Conservation (phyloP, 2,797 vertebrate genomes). For the Hephaestus fuliginosus region DNA sequence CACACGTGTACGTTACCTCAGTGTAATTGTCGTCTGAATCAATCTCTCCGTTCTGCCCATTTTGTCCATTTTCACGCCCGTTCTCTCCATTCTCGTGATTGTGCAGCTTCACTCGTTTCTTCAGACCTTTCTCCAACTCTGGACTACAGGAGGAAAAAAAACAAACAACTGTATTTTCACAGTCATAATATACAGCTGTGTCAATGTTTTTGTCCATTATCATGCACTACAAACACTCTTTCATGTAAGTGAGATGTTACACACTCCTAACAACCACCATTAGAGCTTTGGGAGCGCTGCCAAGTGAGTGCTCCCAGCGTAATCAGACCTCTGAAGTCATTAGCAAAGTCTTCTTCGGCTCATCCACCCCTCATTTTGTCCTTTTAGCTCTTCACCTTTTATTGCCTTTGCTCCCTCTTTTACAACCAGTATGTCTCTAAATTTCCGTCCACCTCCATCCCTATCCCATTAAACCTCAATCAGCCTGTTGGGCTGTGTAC, state of each 20-base stretch:
- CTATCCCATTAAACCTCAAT: constrained; percentile 73
- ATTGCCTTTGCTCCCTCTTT: constrained; percentile 52
- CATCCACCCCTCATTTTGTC: constrained; percentile 33
- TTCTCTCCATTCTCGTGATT: constrained; percentile 84
- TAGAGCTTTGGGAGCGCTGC: constrained; percentile 56
- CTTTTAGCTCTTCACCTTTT: constrained; percentile 55
- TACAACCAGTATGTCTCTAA: constrained; percentile 35
- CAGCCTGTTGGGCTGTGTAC: constrained; percentile 60
- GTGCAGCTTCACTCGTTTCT: constrained; percentile 92
- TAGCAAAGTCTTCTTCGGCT: constrained; percentile 48
- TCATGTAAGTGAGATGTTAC: constrained; percentile 7
- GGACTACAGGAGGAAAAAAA: constrained; percentile 82
- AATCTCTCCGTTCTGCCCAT: constrained; percentile 86
- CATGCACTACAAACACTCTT: constrained; percentile 10
- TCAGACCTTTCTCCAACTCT: constrained; percentile 92
- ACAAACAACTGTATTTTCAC: background rate
- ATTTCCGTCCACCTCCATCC: constrained; percentile 48
- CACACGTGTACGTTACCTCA: constrained; percentile 77
- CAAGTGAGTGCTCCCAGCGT: constrained; percentile 45
- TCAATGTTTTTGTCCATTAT: background rate
- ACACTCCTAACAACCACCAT: constrained; percentile 28
- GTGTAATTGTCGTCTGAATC: constrained; percentile 93
- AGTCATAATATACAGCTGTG: too few relatives aligned
- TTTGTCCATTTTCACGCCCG: constrained; percentile 75
- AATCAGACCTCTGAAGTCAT: constrained; percentile 48